These are phyloP conservation scores for Pelobates fuscus DNA, from an alignment of 2,113 vertebrate genomes.

Conservation along the genomic window DNA sequence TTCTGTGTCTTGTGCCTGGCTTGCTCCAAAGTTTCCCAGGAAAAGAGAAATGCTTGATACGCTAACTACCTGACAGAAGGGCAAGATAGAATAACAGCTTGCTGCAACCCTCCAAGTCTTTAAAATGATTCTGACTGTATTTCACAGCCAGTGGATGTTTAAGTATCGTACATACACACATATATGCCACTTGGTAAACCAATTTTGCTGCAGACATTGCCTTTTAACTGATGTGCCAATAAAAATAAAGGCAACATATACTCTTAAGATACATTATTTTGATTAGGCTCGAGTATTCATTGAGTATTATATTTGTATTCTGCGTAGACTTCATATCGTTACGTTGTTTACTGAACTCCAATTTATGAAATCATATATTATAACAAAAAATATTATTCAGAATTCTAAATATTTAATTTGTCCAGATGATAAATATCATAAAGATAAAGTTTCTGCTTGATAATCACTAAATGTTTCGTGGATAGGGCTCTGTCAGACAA, in stretches of 20 bases:
- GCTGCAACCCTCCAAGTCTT: slow-evolving; percentile 51
- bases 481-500: slow-evolving; percentile 80
- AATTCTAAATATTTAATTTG: no score
- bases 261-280: background rate
- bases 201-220: background rate
- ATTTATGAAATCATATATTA: no score
- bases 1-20: slow-evolving; percentile 51
- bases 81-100: slow-evolving; percentile 58
- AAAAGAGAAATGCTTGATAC: slow-evolving; percentile 66
- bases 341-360: no score
- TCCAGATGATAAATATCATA: no score
- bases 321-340: no score
- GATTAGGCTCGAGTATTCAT: no score
- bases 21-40: slow-evolving; percentile 52
- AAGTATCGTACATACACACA: no score
- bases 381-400: no score
- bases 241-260: background rate
- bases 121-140: no score
- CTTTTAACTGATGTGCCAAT: background rate
- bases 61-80: slow-evolving; percentile 65
- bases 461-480: slow-evolving; percentile 74
- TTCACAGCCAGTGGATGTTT: no score
- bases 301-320: no score
- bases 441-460: slow-evolving; percentile 52
- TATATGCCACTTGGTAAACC: no score